A percentile compares a stretch with the other conserved stretches of the same genome.
Conservation (phyloP, 1,140 invertebrate species). For the Druon quercuslanigerum region DNA sequence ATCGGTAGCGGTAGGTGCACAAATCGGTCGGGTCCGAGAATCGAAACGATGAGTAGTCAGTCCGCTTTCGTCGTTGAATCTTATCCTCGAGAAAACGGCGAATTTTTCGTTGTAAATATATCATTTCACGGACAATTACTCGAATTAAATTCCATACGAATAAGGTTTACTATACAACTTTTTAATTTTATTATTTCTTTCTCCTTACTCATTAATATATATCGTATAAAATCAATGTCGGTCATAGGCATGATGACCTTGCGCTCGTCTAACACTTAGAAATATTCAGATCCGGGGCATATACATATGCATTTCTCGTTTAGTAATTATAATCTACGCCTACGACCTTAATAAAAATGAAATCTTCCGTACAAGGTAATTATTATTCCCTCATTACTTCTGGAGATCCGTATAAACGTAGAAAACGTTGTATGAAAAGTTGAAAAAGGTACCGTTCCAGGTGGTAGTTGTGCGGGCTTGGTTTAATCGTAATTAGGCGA, state of each 20-base stretch:
- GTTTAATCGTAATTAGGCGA: constrained; percentile 65
- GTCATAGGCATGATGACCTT: constrained; percentile 55
- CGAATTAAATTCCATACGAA: constrained; percentile 65
- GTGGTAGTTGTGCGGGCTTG: constrained; percentile 58
- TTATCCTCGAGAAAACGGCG: constrained; percentile 60
- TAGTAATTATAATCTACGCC: constrained; percentile 64
- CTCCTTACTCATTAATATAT: constrained; percentile 62
- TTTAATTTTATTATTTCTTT: constrained; percentile 64
- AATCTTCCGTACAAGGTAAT: constrained; percentile 48
- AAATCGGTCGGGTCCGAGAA: constrained; percentile 61
- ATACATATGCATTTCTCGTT: constrained; percentile 59
- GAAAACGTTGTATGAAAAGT: constrained; percentile 69
- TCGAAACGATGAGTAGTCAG: constrained; percentile 52
- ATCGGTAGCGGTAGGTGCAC: constrained; percentile 54
- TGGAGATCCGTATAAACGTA: constrained; percentile 73
- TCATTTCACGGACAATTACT: constrained; percentile 64
- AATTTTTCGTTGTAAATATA: constrained; percentile 73
- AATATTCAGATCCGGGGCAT: constrained; percentile 63
- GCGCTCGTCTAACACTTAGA: constrained; percentile 61
- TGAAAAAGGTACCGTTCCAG: constrained; percentile 65
- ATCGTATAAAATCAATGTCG: constrained; percentile 69
- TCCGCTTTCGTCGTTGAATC: constrained; percentile 59
- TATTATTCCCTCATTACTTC: constrained; percentile 42
- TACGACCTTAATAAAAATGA: constrained; percentile 64
- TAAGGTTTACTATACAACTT: constrained; percentile 73